Percentiles rank a stretch among this genome's conserved stretches.
phyloP scores from a whole-genome alignment of 2,888 invertebrate species.

The Spisula solida region DNA sequence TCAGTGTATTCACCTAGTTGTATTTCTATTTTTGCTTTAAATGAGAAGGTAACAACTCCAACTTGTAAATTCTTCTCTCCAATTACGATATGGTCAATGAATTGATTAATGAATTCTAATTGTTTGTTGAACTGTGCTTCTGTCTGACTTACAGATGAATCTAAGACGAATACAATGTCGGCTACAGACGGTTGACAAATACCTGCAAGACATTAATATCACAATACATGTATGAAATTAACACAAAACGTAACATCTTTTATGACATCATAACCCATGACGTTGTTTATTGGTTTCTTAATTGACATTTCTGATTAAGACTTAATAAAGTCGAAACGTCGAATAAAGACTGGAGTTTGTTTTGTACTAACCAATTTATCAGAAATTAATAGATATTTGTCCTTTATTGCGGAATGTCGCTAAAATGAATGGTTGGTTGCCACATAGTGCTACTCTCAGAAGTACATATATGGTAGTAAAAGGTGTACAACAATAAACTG shows the following conservation, averaged over 20 bases:
- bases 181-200: constrained; percentile 34
- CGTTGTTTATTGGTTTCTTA: no score
- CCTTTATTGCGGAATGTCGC: not conserved
- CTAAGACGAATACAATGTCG: constrained; percentile 32
- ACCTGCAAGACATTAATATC: not conserved
- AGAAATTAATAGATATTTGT: not conserved
- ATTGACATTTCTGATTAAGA: no score
- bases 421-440: not conserved
- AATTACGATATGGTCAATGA: constrained; percentile 41
- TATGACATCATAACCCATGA: no score
- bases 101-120: constrained; percentile 23
- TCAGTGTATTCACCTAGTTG: constrained; percentile 21
- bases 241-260: not conserved
- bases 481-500: no score
- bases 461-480: not conserved
- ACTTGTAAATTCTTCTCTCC: constrained; percentile 29
- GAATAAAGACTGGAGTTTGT: no score
- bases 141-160: constrained; percentile 35
- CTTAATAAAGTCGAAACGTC: no score
- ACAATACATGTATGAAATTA: no score
- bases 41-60: constrained; percentile 38
- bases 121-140: constrained; percentile 22
- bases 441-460: not conserved
- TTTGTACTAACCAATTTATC: not conserved
- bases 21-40: constrained; percentile 41